Evolutionary conservation across 2,888 invertebrate species (phyloP).

Genomic region (Acronicta leporina): DNA sequence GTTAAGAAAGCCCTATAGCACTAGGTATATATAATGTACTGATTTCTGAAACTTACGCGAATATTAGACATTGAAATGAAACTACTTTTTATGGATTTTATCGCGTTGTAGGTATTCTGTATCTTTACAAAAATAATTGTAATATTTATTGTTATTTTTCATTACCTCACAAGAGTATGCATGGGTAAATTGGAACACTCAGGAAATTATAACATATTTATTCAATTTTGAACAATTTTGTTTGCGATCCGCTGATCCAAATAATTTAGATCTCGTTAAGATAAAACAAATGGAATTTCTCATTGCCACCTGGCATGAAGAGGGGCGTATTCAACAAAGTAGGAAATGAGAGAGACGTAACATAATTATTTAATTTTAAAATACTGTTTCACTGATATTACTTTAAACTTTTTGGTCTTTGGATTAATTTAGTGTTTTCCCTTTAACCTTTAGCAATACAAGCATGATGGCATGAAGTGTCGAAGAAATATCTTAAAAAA

Average conservation of each 20-base stretch:
- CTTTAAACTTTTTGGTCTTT: too few species aligned
- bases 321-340: slow-evolving; percentile 18
- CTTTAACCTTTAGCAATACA: too few species aligned
- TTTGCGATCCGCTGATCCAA: slow-evolving; percentile 42
- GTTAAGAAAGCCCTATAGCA: too few species aligned
- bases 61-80: too few species aligned
- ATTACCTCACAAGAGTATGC: slow-evolving; percentile 22
- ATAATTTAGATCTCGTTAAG: slow-evolving; percentile 52
- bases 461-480: too few species aligned
- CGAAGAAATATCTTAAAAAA: too few species aligned
- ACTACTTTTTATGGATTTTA: too few species aligned
- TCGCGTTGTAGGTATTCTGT: too few species aligned
- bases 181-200: slow-evolving; percentile 22
- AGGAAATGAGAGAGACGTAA: slow-evolving; percentile 28
- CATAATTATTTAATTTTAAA: slow-evolving; percentile 9
- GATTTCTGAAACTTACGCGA: too few species aligned
- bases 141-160: not conserved
- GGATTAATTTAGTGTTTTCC: too few species aligned
- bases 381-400: too few species aligned
- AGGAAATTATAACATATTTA: slow-evolving; percentile 33
- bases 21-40: too few species aligned
- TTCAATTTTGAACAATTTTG: slow-evolving; percentile 30
- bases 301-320: slow-evolving; percentile 41
- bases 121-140: slow-evolving; percentile 26
- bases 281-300: slow-evolving; percentile 50